A percentile compares a stretch with the other conserved stretches of the same genome.
Conservation (phyloP, 53 echinoderm and acorn worm species). For the Paracentrotus lividus region DNA sequence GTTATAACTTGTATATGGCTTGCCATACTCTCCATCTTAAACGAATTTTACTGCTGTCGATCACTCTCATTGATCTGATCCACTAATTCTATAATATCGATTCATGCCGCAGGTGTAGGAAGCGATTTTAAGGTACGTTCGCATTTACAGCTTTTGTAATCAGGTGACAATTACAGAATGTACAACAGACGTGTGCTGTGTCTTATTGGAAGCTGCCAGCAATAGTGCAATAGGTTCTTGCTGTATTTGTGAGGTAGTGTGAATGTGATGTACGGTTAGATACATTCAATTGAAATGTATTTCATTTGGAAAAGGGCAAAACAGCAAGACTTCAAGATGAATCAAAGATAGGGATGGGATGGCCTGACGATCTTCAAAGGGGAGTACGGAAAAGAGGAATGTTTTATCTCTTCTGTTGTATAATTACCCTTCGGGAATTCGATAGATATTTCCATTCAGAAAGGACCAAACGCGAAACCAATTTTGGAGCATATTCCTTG, state of each 20-base stretch:
- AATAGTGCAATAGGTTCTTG: background rate
- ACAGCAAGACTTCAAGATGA: background rate
- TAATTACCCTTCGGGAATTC: background rate
- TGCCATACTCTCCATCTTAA: slow-evolving; percentile 19
- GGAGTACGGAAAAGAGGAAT: background rate
- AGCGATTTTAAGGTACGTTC: slow-evolving; percentile 23
- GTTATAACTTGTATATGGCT: no score
- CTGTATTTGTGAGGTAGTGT: background rate
- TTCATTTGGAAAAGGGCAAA: background rate
- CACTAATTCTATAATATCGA: slow-evolving; percentile 55
- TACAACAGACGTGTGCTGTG: background rate
- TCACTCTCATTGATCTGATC: slow-evolving; percentile 32
- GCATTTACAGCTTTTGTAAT: background rate
- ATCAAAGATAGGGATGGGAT: background rate
- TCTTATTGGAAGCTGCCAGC: background rate
- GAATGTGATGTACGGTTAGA: background rate
- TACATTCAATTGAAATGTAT: slow-evolving; percentile 21
- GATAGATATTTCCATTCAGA: background rate
- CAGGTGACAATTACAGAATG: background rate
- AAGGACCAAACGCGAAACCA: background rate
- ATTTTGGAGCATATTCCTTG: background rate
- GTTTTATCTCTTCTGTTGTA: background rate
- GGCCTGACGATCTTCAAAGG: background rate
- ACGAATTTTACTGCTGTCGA: slow-evolving; percentile 32
- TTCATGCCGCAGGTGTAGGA: slow-evolving; percentile 25